These are phyloP conservation scores for Alethe castanea DNA, from an alignment of 2,113 vertebrate genomes.

Conservation along the genomic window DNA sequence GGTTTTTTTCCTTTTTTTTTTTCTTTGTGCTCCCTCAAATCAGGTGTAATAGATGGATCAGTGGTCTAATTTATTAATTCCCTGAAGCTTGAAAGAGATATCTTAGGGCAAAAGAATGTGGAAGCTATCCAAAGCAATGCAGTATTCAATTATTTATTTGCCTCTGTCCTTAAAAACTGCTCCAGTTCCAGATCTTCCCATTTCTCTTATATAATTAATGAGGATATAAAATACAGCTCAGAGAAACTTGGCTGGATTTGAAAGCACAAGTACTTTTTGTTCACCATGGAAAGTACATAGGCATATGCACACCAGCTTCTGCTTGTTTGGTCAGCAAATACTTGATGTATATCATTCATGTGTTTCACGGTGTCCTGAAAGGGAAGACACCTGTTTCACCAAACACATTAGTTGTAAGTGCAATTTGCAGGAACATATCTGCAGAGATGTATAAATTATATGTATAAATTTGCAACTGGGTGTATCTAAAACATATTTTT, in stretches of 20 bases:
- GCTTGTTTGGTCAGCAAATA: neutral
- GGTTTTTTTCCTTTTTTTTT: neutral
- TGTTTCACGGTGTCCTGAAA: neutral
- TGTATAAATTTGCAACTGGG: neutral
- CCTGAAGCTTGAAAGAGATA: slow-evolving; percentile 47
- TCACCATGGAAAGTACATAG: neutral
- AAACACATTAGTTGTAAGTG: neutral
- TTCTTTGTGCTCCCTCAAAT: neutral
- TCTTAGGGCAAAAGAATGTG: slow-evolving; percentile 17
- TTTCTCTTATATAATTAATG: slow-evolving; percentile 59
- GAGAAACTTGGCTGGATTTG: neutral
- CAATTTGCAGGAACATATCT: neutral
- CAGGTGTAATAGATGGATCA: slow-evolving; percentile 27
- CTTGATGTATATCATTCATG: neutral
- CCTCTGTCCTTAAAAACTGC: slow-evolving; percentile 39
- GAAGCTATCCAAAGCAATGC: slow-evolving; percentile 16
- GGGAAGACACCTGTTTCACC: neutral
- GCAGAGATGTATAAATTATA: neutral
- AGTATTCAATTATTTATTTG: slow-evolving; percentile 61
- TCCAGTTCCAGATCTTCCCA: slow-evolving; percentile 36
- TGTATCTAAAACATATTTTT: neutral
- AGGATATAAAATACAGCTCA: slow-evolving; percentile 7
- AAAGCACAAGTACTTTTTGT: neutral
- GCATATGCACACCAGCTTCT: neutral
- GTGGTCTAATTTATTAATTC: slow-evolving; percentile 50